Conservation (phyloP, 2,888 invertebrate genomes). For the Euspilapteryx auroguttella region DNA sequence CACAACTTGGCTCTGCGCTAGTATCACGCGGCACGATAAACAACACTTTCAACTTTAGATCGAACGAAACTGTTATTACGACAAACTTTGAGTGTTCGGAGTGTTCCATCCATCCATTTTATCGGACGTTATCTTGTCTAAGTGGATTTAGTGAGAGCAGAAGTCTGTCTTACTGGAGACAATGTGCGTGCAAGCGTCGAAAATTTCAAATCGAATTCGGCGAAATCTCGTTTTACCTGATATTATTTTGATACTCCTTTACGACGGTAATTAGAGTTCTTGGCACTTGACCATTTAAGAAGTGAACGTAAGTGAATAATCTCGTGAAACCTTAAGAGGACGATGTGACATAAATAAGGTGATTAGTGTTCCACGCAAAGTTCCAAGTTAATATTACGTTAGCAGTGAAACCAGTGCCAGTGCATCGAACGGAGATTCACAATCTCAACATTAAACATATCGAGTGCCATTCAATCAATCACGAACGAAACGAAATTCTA, state of each 20-base stretch:
- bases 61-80: too few relatives aligned
- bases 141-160: too few relatives aligned
- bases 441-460: too few relatives aligned
- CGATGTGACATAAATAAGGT: conserved; percentile 29
- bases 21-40: conserved; percentile 15
- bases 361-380: conserved; percentile 15
- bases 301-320: conserved; percentile 6
- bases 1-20: conserved; percentile 25
- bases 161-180: too few relatives aligned
- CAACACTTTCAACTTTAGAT: too few relatives aligned
- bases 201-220: conserved; percentile 40
- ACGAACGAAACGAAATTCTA: not conserved
- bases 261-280: conserved; percentile 38
- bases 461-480: not conserved
- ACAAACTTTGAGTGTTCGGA: not conserved
- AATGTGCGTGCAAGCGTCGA: conserved; percentile 46
- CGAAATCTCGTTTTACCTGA: conserved; percentile 32
- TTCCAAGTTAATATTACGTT: not conserved
- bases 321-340: conserved; percentile 8
- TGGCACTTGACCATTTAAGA: conserved; percentile 6
- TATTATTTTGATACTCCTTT: conserved; percentile 45
- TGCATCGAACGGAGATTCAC: too few relatives aligned
- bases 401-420: not conserved
- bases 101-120: not conserved
- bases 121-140: too few relatives aligned